Evolutionary conservation across 1,140 invertebrate species (phyloP).

Genomic region (Drosophila gunungcola): DNA sequence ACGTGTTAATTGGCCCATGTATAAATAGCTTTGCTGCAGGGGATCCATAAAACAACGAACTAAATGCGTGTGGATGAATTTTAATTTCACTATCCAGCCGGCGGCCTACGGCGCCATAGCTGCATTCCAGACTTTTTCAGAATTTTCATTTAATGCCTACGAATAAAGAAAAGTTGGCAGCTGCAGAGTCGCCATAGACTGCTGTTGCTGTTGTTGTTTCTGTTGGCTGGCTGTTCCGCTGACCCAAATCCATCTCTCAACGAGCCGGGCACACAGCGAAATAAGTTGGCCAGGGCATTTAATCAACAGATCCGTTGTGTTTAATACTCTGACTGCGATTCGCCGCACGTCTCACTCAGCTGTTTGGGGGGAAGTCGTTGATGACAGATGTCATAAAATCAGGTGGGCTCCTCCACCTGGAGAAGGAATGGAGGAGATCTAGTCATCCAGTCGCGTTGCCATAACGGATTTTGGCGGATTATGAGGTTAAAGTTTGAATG

Average conservation of each 20-base stretch:
- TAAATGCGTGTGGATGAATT: slow-evolving; percentile 49
- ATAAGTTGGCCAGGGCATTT: slow-evolving; percentile 58
- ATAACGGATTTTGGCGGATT: slow-evolving; percentile 21
- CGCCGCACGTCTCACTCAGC: slow-evolving; percentile 20
- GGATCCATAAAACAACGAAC: slow-evolving; percentile 19
- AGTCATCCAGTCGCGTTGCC: not conserved
- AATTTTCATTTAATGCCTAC: slow-evolving; percentile 54
- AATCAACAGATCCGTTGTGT: slow-evolving; percentile 48
- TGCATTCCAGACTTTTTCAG: slow-evolving; percentile 42
- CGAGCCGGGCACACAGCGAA: slow-evolving; percentile 36
- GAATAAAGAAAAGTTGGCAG: slow-evolving; percentile 59
- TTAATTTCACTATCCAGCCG: slow-evolving; percentile 43
- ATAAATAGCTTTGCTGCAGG: slow-evolving; percentile 5
- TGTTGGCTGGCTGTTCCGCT: slow-evolving; percentile 39
- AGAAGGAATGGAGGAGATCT: not conserved
- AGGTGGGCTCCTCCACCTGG: slow-evolving; percentile 16
- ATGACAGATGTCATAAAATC: slow-evolving; percentile 49
- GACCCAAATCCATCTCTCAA: slow-evolving; percentile 58
- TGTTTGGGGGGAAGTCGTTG: not conserved
- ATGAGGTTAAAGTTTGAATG: slow-evolving; percentile 35
- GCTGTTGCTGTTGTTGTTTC: slow-evolving; percentile 11
- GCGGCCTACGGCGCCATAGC: slow-evolving; percentile 27
- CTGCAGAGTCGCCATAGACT: slow-evolving; percentile 17
- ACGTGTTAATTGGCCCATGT: slow-evolving; percentile 10
- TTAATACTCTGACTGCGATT: slow-evolving; percentile 34